A percentile compares a stretch with the other conserved stretches of the same genome.
phyloP scores from a whole-genome alignment of 2,113 vertebrate genomes.

The Neolamprologus kungweensis region DNA sequence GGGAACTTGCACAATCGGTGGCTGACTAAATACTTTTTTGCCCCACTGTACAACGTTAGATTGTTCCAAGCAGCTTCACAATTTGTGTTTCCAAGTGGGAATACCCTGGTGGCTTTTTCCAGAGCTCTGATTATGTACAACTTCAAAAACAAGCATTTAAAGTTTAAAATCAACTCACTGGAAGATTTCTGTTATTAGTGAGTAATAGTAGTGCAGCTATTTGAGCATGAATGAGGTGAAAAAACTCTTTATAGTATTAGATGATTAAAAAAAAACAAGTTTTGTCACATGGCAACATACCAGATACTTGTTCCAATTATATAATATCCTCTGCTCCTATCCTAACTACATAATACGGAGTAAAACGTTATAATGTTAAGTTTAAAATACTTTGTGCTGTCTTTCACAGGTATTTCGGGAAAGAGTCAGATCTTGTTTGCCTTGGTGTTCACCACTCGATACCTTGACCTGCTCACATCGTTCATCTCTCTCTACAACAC shows the following conservation, averaged over 20 bases:
- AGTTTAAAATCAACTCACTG: neutral
- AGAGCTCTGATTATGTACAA: neutral
- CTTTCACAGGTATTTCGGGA: constrained; percentile 88
- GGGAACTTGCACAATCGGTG: too few species aligned
- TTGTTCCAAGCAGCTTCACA: neutral
- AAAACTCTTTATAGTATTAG: neutral
- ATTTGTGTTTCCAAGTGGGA: neutral
- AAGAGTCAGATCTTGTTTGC: constrained; percentile 98
- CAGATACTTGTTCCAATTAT: neutral
- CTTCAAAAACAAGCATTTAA: neutral
- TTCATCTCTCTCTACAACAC: constrained; percentile 99
- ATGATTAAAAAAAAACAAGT: rapidly evolving
- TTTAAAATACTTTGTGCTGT: neutral
- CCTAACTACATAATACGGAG: neutral
- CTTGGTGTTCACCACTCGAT: constrained; percentile 96
- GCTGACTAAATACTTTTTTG: too few species aligned
- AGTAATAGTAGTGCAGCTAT: neutral
- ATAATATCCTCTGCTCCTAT: neutral
- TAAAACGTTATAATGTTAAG: neutral
- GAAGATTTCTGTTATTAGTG: neutral
- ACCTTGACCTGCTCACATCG: constrained; percentile 96
- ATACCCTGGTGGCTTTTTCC: neutral
- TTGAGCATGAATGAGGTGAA: neutral
- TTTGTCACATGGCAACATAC: neutral
- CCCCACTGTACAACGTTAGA: too few species aligned